Evolutionary conservation across 2,888 invertebrate species (phyloP).

Genomic region (Aphodius sticticus): DNA sequence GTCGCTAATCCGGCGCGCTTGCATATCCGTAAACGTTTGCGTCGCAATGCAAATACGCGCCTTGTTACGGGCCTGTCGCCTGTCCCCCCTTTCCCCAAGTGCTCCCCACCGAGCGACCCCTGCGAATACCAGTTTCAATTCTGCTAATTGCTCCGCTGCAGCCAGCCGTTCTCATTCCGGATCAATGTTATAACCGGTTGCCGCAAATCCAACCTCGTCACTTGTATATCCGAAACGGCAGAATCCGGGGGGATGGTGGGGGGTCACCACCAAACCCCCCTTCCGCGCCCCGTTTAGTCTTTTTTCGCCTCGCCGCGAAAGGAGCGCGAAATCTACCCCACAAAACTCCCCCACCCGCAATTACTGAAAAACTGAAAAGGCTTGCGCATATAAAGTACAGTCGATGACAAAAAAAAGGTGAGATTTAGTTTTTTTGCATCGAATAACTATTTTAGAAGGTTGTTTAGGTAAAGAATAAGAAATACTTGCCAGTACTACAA

Average conservation of each 20-base stretch:
- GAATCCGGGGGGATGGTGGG: not conserved
- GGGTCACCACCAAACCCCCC: not conserved
- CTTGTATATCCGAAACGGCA: conserved; percentile 17
- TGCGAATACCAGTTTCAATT: conserved; percentile 43
- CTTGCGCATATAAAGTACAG: not conserved
- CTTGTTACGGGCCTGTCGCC: not conserved
- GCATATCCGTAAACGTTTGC: not conserved
- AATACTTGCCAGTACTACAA: not conserved
- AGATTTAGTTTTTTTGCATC: not conserved
- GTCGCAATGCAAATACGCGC: conserved; percentile 4
- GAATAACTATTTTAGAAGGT: too few relatives aligned
- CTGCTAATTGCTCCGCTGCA: conserved; percentile 48
- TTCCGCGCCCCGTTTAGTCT: not conserved
- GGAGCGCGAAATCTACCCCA: not conserved
- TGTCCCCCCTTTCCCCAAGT: not conserved
- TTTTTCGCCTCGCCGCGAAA: not conserved
- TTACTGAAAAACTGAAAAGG: not conserved
- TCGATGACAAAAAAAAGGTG: not conserved
- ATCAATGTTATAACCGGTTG: conserved; percentile 44
- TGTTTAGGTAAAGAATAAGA: not conserved
- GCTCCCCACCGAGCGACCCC: not conserved
- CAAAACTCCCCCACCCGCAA: not conserved
- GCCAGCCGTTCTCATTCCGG: conserved; percentile 41
- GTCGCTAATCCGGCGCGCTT: not conserved
- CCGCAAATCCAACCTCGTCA: conserved; percentile 43